Evolutionary conservation across 2,797 vertebrate species (phyloP).

Genomic region (Melanotaenia trifasciata): DNA sequence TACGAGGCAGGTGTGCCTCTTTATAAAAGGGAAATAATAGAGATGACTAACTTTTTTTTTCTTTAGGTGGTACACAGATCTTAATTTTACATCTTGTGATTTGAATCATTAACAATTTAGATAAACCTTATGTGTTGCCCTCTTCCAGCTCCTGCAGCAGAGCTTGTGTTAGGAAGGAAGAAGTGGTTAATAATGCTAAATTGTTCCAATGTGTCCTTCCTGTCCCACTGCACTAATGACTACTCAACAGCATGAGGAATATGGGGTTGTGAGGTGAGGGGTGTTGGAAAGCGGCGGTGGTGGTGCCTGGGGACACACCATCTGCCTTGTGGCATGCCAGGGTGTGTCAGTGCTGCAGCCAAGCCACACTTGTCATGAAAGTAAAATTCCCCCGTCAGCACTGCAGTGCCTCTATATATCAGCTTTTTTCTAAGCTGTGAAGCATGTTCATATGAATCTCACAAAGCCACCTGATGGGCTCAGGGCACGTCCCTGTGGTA

Average conservation of each 20-base stretch:
- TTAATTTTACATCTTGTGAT: conserved; percentile 5
- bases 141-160: conserved; percentile 17
- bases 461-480: conserved; percentile 56
- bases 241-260: conserved; percentile 65
- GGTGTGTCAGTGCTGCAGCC: conserved; percentile 78
- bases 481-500: conserved; percentile 43
- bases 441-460: conserved; percentile 54
- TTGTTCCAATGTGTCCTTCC: conserved; percentile 55
- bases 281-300: conserved; percentile 37
- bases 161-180: conserved; percentile 25
- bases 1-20: neutral
- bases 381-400: conserved; percentile 69
- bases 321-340: conserved; percentile 80
- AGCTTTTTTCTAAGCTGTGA: conserved; percentile 50
- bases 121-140: conserved; percentile 16
- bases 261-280: conserved; percentile 54
- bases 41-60: neutral
- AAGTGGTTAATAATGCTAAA: conserved; percentile 58
- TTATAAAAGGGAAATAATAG: neutral
- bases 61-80: conserved; percentile 7
- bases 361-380: conserved; percentile 79
- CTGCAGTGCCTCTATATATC: conserved; percentile 55
- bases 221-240: conserved; percentile 67
- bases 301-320: conserved; percentile 75
- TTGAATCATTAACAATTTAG: conserved; percentile 9